Conservation (phyloP, 2,113 vertebrate species). For the Petaurus breviceps region DNA sequence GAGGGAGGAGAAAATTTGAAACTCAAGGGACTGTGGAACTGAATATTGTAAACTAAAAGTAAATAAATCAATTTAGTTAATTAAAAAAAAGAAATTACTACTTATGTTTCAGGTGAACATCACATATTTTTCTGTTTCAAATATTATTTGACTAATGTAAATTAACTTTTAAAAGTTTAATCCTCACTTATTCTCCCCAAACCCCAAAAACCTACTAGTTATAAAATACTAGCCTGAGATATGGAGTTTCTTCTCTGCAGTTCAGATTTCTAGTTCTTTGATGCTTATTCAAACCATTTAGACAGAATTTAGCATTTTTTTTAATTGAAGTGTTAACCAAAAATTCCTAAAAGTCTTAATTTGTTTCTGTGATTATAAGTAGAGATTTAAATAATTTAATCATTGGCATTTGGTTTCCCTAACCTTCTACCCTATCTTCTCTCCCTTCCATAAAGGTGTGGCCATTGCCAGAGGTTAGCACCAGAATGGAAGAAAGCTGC, state of each 20-base stretch:
- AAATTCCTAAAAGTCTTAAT: not conserved
- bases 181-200: not conserved
- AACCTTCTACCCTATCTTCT: not conserved
- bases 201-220: not conserved
- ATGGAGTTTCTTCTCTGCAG: not conserved
- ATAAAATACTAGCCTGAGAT: not conserved
- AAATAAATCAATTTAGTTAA: no score
- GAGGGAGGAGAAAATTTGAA: no score
- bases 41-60: no score
- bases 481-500: constrained; percentile 98
- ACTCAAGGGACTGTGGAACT: no score
- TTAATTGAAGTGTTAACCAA: not conserved
- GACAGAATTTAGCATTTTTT: not conserved
- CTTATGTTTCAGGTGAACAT: not conserved
- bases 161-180: not conserved
- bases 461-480: constrained; percentile 92
- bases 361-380: not conserved
- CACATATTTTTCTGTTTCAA: not conserved
- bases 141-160: not conserved
- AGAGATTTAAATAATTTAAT: not conserved
- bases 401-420: not conserved
- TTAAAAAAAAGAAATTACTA: not conserved
- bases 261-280: not conserved
- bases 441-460: constrained; percentile 88
- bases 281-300: not conserved